phyloP scores from a whole-genome alignment of 2,797 vertebrate species.

The Pangasius krempfi region DNA sequence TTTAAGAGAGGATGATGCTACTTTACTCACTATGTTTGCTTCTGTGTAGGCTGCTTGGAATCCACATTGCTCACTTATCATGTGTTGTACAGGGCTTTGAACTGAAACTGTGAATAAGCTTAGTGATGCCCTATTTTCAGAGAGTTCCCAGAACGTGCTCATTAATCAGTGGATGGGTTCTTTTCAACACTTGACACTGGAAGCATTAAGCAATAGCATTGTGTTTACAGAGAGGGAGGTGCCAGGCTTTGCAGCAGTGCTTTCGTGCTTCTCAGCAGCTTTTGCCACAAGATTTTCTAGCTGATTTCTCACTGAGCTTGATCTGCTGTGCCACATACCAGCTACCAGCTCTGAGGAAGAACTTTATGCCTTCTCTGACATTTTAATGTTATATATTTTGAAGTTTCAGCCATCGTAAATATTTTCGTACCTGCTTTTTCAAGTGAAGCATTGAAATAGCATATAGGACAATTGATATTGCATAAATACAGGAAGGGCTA shows the following conservation, averaged over 20 bases:
- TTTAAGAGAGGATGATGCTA: not conserved
- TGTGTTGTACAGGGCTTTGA: slow-evolving; percentile 31
- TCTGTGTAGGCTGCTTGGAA: slow-evolving; percentile 21
- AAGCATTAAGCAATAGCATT: slow-evolving; percentile 63
- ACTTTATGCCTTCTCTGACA: slow-evolving; percentile 53
- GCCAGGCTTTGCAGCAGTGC: slow-evolving; percentile 64
- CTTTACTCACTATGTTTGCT: slow-evolving; percentile 20
- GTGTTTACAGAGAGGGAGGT: slow-evolving; percentile 73
- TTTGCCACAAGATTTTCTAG: slow-evolving; percentile 58
- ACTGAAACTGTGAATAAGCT: slow-evolving; percentile 54
- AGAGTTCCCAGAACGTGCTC: slow-evolving; percentile 59
- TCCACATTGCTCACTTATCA: slow-evolving; percentile 40
- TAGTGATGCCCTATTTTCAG: slow-evolving; percentile 52
- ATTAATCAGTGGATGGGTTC: slow-evolving; percentile 60
- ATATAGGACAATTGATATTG: not conserved
- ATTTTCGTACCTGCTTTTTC: not conserved
- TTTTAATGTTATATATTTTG: slow-evolving; percentile 37
- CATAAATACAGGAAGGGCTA: no score
- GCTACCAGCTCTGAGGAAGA: slow-evolving; percentile 45
- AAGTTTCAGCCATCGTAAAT: slow-evolving; percentile 50
- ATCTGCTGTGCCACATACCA: slow-evolving; percentile 65
- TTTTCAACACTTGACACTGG: slow-evolving; percentile 65
- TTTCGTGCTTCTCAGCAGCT: slow-evolving; percentile 74
- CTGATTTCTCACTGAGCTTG: slow-evolving; percentile 62
- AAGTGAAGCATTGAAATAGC: not conserved